phyloP scores from a whole-genome alignment of 2,113 vertebrate genomes.

The Gallinago jamesoni region DNA sequence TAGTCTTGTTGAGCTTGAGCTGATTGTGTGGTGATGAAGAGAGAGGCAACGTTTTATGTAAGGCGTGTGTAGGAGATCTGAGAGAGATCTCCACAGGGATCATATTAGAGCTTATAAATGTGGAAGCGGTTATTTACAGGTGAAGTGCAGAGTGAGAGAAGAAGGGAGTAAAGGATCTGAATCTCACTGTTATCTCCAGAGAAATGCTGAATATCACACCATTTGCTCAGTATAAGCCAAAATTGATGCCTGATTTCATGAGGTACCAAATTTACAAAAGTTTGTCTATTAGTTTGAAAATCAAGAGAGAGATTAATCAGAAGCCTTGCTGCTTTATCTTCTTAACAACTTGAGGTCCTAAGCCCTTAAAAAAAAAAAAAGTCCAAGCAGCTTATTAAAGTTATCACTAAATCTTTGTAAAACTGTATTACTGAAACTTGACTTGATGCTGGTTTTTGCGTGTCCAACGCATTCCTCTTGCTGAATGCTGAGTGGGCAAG shows the following conservation, averaged over 20 bases:
- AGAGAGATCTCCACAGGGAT: conserved; percentile 14
- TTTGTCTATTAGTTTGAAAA: not conserved
- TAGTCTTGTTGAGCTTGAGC: conserved; percentile 13
- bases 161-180: not conserved
- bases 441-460: not conserved
- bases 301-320: not conserved
- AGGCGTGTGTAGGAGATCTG: conserved; percentile 45
- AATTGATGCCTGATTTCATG: not conserved
- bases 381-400: not conserved
- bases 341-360: not conserved
- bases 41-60: conserved; percentile 35
- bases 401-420: not conserved
- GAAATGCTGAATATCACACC: not conserved
- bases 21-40: conserved; percentile 11
- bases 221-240: not conserved
- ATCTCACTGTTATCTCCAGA: not conserved
- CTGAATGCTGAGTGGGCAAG: not conserved
- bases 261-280: not conserved
- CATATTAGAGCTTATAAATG: not conserved
- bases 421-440: conserved; percentile 23
- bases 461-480: not conserved
- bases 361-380: not conserved
- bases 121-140: not conserved
- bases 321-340: not conserved
- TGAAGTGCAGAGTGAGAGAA: not conserved